Base-by-base conservation (phyloP, 2,113 vertebrate genomes). In the Embiotoca jacksoni region DNA sequence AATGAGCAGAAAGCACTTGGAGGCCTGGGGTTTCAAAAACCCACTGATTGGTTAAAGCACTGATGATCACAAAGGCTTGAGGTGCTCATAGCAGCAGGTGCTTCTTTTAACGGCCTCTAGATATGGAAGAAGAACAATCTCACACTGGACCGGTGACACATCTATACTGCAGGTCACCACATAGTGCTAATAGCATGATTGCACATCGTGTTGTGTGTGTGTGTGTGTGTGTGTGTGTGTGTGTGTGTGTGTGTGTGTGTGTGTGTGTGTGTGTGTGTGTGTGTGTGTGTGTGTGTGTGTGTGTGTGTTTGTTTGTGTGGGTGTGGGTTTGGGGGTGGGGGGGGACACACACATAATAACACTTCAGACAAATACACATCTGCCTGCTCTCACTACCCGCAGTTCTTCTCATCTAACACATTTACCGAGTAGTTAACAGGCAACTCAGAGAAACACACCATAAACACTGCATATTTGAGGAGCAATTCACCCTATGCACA, bases 1-100 rank as follows among this genome's bases (percentile, higher is more conserved):
- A 78, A 89, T 87, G 87, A 84, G 90, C 78, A 89, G 78, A 87
- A 92, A 93, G 92, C 92, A 92, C 90, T 92, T 87, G 84, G 88
- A 91, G 88, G 82, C 86, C 85, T 9, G 73, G 70, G 69, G 76
- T 62, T 81, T 83, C 46, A 23, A 30, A 54, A 54, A 23, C 83
- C 89, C 88, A 84, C 91, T 88, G 82, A 92, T 88, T 91, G 90
- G 81, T 85, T 92, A 93, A 93, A 92, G 91, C 88, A 90, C 92
- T 94, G 87, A 93, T 88, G 89, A 93, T 92, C 86, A 91, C 83
- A 93, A 93, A 92, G 92, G 92, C 90, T 93, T 90, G 84, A 89
- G 91, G 89, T 93, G 89, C 90, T 92, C 77, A 39, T 87, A 92
- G 92, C 91, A 90, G 91, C 90, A 91, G 88, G 91, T 92, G 90